Conservation (phyloP, 1,140 invertebrate species). For the Globodera ellingtonae region DNA sequence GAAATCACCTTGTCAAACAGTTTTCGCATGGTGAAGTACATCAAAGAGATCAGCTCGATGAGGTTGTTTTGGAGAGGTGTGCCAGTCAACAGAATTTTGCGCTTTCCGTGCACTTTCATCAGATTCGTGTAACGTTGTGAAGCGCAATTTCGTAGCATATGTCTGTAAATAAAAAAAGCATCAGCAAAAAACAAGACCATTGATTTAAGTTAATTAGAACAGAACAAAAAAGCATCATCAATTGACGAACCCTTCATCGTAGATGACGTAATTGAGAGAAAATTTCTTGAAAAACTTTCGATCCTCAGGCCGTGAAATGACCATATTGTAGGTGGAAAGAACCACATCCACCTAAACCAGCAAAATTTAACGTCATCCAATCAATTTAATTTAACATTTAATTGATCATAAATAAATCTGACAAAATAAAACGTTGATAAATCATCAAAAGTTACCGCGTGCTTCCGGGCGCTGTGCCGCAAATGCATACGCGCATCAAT, state of each 20-base stretch:
- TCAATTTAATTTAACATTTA: slow-evolving; percentile 8
- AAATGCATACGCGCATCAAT: slow-evolving; percentile 49
- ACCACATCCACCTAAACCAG: slow-evolving; percentile 49
- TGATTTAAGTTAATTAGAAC: neutral
- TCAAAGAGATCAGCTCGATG: slow-evolving; percentile 87
- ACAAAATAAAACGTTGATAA: too few species aligned
- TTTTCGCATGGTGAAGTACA: slow-evolving; percentile 93
- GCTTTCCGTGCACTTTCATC: slow-evolving; percentile 73
- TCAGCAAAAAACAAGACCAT: neutral
- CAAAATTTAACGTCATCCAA: neutral
- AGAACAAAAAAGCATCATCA: neutral
- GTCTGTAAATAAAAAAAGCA: slow-evolving; percentile 61
- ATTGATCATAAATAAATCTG: slow-evolving; percentile 14
- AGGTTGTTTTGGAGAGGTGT: slow-evolving; percentile 86
- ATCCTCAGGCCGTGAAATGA: slow-evolving; percentile 82
- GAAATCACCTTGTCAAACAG: slow-evolving; percentile 73
- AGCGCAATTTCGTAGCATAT: slow-evolving; percentile 96
- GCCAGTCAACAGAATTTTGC: slow-evolving; percentile 67
- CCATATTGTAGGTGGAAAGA: slow-evolving; percentile 65
- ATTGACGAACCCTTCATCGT: slow-evolving; percentile 79
- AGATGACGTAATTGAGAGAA: slow-evolving; percentile 84
- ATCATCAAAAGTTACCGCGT: slow-evolving; percentile 28
- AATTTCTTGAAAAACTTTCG: slow-evolving; percentile 85
- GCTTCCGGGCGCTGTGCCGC: slow-evolving; percentile 38
- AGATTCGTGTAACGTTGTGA: slow-evolving; percentile 82